phyloP scores from a whole-genome alignment of 2,888 invertebrate genomes.

The Crocallis elinguaria region DNA sequence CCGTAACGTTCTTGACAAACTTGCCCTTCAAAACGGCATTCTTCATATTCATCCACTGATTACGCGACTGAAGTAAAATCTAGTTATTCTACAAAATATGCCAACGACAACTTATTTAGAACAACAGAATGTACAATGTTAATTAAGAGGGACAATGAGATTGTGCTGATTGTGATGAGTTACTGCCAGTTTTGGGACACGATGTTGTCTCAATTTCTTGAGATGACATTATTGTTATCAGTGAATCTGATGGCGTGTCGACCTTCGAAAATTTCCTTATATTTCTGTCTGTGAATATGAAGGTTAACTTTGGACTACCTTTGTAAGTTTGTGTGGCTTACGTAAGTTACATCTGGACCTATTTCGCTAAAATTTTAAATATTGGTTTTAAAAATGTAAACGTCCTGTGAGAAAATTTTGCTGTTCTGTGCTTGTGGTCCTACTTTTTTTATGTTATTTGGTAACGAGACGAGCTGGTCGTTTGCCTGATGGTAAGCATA shows the following conservation, averaged over 20 bases:
- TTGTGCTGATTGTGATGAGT: slow-evolving; percentile 13
- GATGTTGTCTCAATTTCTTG: slow-evolving; percentile 4
- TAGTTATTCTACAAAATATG: slow-evolving; percentile 2
- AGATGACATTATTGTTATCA: slow-evolving; percentile 17
- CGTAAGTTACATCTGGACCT: no score
- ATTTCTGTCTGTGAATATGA: no score
- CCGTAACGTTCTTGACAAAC: background rate
- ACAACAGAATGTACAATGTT: slow-evolving; percentile 7
- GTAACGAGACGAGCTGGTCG: no score
- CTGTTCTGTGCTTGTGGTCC: no score
- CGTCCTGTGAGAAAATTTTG: no score
- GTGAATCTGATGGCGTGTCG: background rate
- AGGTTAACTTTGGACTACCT: no score
- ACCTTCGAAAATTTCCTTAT: background rate
- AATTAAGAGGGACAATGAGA: slow-evolving; percentile 20
- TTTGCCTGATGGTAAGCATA: no score
- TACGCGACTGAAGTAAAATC: slow-evolving; percentile 4
- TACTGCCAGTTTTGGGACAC: background rate
- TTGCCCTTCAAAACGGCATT: background rate
- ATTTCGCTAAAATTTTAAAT: no score
- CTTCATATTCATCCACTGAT: background rate
- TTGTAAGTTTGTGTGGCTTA: no score
- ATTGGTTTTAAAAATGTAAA: no score
- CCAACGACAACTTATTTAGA: background rate
- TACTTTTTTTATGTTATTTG: no score